These are phyloP conservation scores for Aphelenchoides fujianensis DNA, from an alignment of 1,140 invertebrate species.

Conservation along the genomic window DNA sequence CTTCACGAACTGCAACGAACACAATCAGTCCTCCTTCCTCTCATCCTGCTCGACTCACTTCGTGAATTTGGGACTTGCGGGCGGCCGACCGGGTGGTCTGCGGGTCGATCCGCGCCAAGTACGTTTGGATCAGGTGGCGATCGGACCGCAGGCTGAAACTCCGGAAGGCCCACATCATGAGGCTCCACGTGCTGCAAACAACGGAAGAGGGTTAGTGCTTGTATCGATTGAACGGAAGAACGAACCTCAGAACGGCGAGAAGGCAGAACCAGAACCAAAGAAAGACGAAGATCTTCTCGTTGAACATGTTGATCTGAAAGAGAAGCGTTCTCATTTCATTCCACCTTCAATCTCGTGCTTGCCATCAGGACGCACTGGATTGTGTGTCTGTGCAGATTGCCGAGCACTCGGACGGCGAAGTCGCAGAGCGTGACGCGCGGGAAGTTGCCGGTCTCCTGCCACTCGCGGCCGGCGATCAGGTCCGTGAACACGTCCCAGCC, in stretches of 20 bases:
- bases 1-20: conserved; percentile 51
- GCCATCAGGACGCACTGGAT: conserved; percentile 61
- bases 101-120: conserved; percentile 55
- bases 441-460: conserved; percentile 61
- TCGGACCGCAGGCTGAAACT: conserved; percentile 28
- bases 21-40: conserved; percentile 5
- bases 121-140: conserved; percentile 40
- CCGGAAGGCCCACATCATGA: conserved; percentile 41
- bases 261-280: conserved; percentile 61
- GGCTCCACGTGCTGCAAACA: conserved; percentile 37
- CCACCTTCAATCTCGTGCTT: conserved; percentile 40
- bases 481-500: conserved; percentile 52
- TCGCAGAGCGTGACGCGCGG: conserved; percentile 59
- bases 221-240: not conserved
- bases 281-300: conserved; percentile 64
- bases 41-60: too few species aligned
- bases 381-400: conserved; percentile 44
- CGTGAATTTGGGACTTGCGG: conserved; percentile 39
- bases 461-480: conserved; percentile 51
- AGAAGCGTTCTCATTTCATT: too few species aligned
- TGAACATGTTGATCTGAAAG: conserved; percentile 63
- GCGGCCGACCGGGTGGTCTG: conserved; percentile 26
- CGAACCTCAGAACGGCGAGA: conserved; percentile 43
- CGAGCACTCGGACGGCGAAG: conserved; percentile 50
- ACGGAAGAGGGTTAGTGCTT: too few species aligned